Percentiles rank a stretch among this genome's conserved stretches.
Evolutionary conservation across 2,888 invertebrate genomes (phyloP).

Genomic region (Mallateleia sp.): DNA sequence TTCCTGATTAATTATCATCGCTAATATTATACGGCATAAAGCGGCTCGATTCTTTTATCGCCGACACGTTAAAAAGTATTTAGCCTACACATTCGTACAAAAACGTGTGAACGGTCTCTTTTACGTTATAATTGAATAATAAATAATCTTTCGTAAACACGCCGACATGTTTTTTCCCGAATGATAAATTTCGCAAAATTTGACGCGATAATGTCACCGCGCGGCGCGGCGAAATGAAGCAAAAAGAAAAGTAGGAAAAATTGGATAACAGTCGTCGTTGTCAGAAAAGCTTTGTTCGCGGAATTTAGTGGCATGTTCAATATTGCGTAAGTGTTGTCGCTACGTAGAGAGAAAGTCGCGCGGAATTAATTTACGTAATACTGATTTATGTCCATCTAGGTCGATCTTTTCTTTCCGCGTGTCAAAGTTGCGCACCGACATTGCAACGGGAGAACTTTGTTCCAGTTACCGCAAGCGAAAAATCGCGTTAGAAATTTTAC

Average conservation of each 20-base stretch:
- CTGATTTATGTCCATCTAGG: conserved; percentile 83
- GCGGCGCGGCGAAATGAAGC: too few species aligned
- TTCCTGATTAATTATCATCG: conserved; percentile 65
- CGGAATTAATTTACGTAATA: conserved; percentile 86
- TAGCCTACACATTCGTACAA: conserved; percentile 37
- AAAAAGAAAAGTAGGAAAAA: conserved; percentile 4
- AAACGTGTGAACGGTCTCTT: conserved; percentile 56
- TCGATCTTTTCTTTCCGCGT: conserved; percentile 43
- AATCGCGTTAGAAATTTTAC: conserved; percentile 43
- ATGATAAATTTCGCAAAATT: conserved; percentile 4
- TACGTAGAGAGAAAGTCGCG: conserved; percentile 67
- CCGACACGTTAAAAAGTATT: conserved; percentile 1
- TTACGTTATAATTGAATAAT: conserved; percentile 39
- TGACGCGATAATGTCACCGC: background rate
- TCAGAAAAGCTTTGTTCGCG: conserved; percentile 32
- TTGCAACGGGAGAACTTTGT: conserved; percentile 47
- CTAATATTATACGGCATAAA: conserved; percentile 56
- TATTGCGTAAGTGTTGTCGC: conserved; percentile 65
- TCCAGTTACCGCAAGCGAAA: conserved; percentile 41
- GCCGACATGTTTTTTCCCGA: background rate
- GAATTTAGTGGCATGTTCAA: conserved; percentile 48
- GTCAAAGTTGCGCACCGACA: conserved; percentile 44
- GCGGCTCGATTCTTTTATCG: conserved; percentile 27
- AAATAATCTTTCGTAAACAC: conserved; percentile 45
- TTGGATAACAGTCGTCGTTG: conserved; percentile 1